Conservation (phyloP, 2,888 invertebrate species). For the Malacosoma neustria region DNA sequence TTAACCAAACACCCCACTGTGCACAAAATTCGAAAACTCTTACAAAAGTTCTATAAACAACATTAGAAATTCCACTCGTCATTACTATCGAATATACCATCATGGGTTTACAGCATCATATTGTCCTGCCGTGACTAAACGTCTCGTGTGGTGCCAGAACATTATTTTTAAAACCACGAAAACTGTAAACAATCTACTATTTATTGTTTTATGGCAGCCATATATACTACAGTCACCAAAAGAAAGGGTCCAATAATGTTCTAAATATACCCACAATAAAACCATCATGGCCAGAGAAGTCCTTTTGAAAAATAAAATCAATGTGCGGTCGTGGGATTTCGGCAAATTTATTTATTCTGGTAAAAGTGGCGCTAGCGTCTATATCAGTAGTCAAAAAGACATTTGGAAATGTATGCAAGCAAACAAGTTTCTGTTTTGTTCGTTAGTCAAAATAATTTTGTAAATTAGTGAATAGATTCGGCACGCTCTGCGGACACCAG, state of each 20-base stretch:
- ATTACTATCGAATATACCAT: conserved; percentile 29
- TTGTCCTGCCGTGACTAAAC: conserved; percentile 38
- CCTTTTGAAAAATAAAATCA: conserved; percentile 22
- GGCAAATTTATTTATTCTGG: not conserved
- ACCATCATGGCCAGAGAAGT: conserved; percentile 49
- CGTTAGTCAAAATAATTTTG: not conserved
- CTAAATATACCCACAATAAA: conserved; percentile 64
- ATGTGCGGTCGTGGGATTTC: conserved; percentile 12
- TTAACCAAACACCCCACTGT: conserved; percentile 33
- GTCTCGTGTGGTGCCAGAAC: conserved; percentile 51
- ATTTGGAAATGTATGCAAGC: not conserved
- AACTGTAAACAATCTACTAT: conserved; percentile 59
- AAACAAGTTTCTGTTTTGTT: not conserved
- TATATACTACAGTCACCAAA: conserved; percentile 54
- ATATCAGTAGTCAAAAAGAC: conserved; percentile 1
- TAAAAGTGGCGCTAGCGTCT: not conserved
- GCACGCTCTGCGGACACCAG: conserved; percentile 38
- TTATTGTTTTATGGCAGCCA: conserved; percentile 68
- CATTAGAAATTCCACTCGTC: not conserved
- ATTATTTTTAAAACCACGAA: conserved; percentile 38
- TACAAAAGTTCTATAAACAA: conserved; percentile 10
- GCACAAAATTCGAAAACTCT: conserved; percentile 17
- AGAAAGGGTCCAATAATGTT: conserved; percentile 49
- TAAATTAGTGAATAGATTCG: conserved; percentile 41
- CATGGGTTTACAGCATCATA: conserved; percentile 39